Conservation (phyloP, 1,140 invertebrate species). For the Arion vulgaris region DNA sequence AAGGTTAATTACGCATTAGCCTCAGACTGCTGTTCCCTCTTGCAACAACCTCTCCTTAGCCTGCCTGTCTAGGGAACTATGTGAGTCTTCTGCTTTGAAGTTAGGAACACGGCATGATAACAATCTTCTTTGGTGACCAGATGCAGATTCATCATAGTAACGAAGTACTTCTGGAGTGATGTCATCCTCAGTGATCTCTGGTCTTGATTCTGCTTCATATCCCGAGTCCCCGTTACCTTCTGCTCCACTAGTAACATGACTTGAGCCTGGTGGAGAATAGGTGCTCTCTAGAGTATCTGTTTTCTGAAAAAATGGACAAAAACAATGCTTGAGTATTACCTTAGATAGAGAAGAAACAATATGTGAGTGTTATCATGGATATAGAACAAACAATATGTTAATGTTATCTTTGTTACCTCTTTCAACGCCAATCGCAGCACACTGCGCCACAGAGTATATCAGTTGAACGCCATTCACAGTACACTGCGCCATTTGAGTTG, state of each 20-base stretch:
- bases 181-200: slow-evolving; percentile 57
- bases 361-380: no score
- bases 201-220: slow-evolving; percentile 61
- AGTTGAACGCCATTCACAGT: no score
- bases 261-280: slow-evolving; percentile 23
- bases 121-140: slow-evolving; percentile 15
- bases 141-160: slow-evolving; percentile 16
- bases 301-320: slow-evolving; percentile 20
- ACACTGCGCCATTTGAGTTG: no score
- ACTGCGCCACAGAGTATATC: no score
- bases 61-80: not conserved
- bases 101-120: slow-evolving; percentile 32
- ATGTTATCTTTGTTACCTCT: no score
- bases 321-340: not conserved
- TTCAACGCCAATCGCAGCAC: no score
- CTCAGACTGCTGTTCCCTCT: slow-evolving; percentile 36
- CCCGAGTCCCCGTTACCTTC: slow-evolving; percentile 62
- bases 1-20: no score
- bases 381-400: no score
- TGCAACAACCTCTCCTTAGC: slow-evolving; percentile 20
- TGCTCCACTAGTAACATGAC: slow-evolving; percentile 40
- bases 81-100: slow-evolving; percentile 1
- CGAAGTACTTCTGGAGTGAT: slow-evolving; percentile 40
- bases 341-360: no score
- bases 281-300: slow-evolving; percentile 25